Evolutionary conservation across 2,797 vertebrate genomes (phyloP).

Genomic region (Peromyscus aztecus): DNA sequence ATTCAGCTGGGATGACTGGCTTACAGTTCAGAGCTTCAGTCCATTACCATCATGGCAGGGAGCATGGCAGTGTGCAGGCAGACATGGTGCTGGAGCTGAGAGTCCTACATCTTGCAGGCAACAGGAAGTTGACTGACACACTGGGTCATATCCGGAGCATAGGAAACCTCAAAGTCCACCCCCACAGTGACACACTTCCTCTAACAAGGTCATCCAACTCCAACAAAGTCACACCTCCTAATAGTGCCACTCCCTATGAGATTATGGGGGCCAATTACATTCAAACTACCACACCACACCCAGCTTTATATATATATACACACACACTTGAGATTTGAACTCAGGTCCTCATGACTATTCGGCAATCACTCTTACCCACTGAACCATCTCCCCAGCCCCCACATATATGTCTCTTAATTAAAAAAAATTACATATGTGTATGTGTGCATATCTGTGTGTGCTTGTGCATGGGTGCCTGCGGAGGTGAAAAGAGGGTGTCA

Average conservation of each 20-base stretch:
- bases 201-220: neutral
- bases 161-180: neutral
- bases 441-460: neutral
- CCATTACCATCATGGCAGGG: neutral
- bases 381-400: neutral
- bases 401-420: neutral
- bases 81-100: neutral
- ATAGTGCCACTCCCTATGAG: neutral
- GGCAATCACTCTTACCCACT: neutral
- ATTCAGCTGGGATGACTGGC: neutral
- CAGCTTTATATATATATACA: neutral
- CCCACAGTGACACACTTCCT: neutral
- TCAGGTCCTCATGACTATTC: neutral
- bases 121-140: neutral
- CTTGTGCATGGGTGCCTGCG: neutral
- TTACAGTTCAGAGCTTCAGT: neutral
- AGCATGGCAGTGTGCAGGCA: neutral
- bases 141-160: neutral
- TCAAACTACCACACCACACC: neutral
- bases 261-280: neutral
- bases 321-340: neutral
- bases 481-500: neutral
- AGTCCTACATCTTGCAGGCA: neutral
- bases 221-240: neutral
- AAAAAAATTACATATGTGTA: neutral